Percentiles rank a stretch among this genome's conserved stretches.
Evolutionary conservation across 2,797 vertebrate species (phyloP).

Genomic region (Strix occidentalis): DNA sequence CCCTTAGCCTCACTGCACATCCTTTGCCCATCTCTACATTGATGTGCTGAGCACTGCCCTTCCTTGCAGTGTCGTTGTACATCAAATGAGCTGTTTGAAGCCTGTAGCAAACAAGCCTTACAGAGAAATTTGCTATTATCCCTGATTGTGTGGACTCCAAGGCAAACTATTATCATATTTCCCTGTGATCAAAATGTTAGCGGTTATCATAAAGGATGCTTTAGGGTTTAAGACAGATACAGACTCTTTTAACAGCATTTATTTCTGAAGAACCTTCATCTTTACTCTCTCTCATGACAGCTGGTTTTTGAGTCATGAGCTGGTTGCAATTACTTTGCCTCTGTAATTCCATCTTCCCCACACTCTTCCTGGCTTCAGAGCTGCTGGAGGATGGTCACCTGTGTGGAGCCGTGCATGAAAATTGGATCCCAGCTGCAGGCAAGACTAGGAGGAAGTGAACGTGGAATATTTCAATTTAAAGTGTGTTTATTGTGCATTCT

Average conservation of each 20-base stretch:
- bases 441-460: slow-evolving; percentile 61
- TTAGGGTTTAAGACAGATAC: slow-evolving; percentile 27
- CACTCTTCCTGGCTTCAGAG: slow-evolving; percentile 55
- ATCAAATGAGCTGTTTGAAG: not conserved
- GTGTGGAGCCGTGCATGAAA: slow-evolving; percentile 40
- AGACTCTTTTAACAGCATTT: slow-evolving; percentile 48
- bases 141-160: slow-evolving; percentile 11
- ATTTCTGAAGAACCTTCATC: slow-evolving; percentile 47
- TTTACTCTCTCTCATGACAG: slow-evolving; percentile 30
- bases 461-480: slow-evolving; percentile 62
- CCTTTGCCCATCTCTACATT: not conserved
- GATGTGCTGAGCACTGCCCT: not conserved
- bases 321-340: slow-evolving; percentile 58
- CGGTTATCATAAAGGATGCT: slow-evolving; percentile 35
- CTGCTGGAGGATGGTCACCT: slow-evolving; percentile 52
- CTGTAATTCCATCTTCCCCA: slow-evolving; percentile 56
- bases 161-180: not conserved
- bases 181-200: slow-evolving; percentile 46
- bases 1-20: not conserved
- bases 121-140: slow-evolving; percentile 16
- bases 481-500: slow-evolving; percentile 65
- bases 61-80: not conserved
- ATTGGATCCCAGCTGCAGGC: slow-evolving; percentile 62
- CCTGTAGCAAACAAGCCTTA: not conserved
- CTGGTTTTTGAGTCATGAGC: slow-evolving; percentile 60